Conservation (phyloP, 1,140 invertebrate genomes). For the Centruroides sculpturatus region DNA sequence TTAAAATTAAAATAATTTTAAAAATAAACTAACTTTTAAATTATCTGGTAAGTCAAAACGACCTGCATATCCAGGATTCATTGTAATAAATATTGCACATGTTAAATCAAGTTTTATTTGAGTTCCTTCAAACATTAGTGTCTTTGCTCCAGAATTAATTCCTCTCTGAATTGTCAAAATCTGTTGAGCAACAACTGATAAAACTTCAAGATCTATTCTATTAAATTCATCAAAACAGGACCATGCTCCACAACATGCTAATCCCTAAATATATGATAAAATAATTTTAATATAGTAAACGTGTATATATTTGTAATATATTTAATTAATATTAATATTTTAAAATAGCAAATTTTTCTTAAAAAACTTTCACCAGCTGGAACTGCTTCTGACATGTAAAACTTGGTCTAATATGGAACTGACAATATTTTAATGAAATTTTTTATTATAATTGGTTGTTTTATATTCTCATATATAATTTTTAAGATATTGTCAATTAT, state of each 20-base stretch:
- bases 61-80: slow-evolving; percentile 90
- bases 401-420: no score
- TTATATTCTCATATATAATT: no score
- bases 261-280: slow-evolving; percentile 39
- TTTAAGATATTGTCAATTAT: no score
- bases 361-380: no score
- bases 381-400: no score
- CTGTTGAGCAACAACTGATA: slow-evolving; percentile 85
- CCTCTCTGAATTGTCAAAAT: slow-evolving; percentile 57
- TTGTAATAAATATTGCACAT: slow-evolving; percentile 89
- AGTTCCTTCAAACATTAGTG: slow-evolving; percentile 77
- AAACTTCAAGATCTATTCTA: slow-evolving; percentile 47
- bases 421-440: no score
- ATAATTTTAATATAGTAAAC: not conserved
- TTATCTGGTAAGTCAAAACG: slow-evolving; percentile 84
- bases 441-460: no score
- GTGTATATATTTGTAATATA: no score
- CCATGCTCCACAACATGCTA: slow-evolving; percentile 91
- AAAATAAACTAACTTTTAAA: slow-evolving; percentile 48
- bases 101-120: slow-evolving; percentile 70
- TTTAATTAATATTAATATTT: no score
- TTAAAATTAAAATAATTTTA: no score
- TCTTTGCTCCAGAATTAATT: slow-evolving; percentile 56
- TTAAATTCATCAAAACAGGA: slow-evolving; percentile 94
- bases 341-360: no score